Conservation (phyloP, 2,888 invertebrate genomes). For the Drosophila flavopinicola region DNA sequence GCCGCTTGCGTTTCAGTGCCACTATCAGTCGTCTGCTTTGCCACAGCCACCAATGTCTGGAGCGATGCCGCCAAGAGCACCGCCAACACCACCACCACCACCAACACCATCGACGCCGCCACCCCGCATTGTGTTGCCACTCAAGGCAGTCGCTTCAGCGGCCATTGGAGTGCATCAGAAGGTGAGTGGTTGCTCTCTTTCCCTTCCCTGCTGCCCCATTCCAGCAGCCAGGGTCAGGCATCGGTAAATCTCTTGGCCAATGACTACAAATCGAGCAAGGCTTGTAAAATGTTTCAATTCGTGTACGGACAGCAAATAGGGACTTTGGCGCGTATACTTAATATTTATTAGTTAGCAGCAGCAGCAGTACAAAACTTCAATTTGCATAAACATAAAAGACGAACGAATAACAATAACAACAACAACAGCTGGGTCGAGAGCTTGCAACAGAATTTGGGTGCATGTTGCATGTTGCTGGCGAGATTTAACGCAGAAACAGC, state of each 20-base stretch:
- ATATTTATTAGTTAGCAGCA: conserved; percentile 74
- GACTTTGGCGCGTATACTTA: conserved; percentile 64
- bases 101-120: conserved; percentile 18
- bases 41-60: conserved; percentile 7
- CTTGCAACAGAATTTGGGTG: conserved; percentile 37
- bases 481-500: conserved; percentile 70
- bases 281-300: conserved; percentile 63
- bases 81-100: conserved; percentile 14
- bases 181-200: conserved; percentile 65
- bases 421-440: conserved; percentile 30
- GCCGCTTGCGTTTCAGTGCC: conserved; percentile 43
- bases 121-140: conserved; percentile 52
- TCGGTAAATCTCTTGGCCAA: conserved; percentile 40
- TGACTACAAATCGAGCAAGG: conserved; percentile 46
- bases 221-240: neutral
- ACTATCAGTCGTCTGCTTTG: conserved; percentile 27
- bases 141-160: conserved; percentile 64
- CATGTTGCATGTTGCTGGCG: conserved; percentile 45
- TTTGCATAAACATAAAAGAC: conserved; percentile 80
- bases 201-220: neutral
- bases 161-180: conserved; percentile 75
- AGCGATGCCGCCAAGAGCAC: conserved; percentile 1
- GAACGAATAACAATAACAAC: conserved; percentile 38
- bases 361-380: conserved; percentile 65
- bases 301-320: conserved; percentile 35